Evolutionary conservation across 2,888 invertebrate species (phyloP), one percentile per base, ranked within the genome.

Genomic region (Philonicus albiceps): DNA sequence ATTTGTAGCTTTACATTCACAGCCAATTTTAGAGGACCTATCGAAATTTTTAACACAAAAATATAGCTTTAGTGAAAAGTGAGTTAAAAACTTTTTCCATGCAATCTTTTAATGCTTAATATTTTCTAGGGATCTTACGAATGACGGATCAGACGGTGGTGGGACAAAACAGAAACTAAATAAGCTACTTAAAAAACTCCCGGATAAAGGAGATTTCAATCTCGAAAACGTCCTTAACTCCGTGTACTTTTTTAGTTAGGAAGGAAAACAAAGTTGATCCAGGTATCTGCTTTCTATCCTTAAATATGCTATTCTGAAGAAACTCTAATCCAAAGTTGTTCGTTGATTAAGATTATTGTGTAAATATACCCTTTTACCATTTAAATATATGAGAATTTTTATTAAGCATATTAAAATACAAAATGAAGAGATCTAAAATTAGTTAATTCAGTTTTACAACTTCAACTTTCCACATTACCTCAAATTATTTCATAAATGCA

Each of bases 1-100:
- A 92, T 99, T 99, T 93, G 97, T 99, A n/a, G 95, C 96, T 0
- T 94, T 99, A 11, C 99, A 99, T 93, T 96, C 96, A 37, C 95
- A 98, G 91, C 98, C 98, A 0, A 97, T 99, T 89, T 93, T 99
- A 80, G 96, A 98, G 90, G 94, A 98, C 90, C 93, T 99, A 85
- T 97, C 98, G 0, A 90, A 94, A 27, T 97, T 95, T 91, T 93
- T 99, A 86, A 90, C 94, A 1, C 90, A 95, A 31, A 94, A 94
- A 90, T 97, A 95, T 91, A 94, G 95, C 89, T 95, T 94, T 89
- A 90, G 92, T 22, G 93, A 94, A 89, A 92, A 92, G 96, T 95
- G 93, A 93, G 93, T 72, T 22, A 16, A 86, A 89, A 84, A 88
- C 19, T 72, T 6, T 34, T 49, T 80, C 78, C 13, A 85, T 76